These are phyloP conservation scores for Hippoglossus hippoglossus DNA, from an alignment of 2,797 vertebrate species.

Conservation along the genomic window DNA sequence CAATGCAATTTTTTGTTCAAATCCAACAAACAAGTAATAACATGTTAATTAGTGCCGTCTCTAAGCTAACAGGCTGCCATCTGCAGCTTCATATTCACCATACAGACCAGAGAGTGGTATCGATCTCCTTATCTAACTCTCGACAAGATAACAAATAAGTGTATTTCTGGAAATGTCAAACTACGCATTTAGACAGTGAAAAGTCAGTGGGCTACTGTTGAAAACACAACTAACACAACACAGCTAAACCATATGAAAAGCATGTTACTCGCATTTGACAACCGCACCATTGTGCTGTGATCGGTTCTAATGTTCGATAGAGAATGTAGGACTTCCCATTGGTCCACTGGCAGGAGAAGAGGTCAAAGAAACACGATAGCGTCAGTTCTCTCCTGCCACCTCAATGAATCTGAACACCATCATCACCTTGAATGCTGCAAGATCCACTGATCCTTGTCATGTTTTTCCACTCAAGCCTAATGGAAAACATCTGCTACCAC, in stretches of 20 bases:
- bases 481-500: conserved; percentile 18
- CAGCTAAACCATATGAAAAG: not conserved
- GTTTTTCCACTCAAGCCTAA: conserved; percentile 11
- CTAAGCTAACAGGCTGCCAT: not conserved
- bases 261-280: not conserved
- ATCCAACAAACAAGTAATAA: not conserved
- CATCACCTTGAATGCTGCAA: not conserved
- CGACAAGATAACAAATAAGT: not conserved
- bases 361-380: not conserved
- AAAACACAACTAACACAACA: not conserved
- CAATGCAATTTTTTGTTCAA: not conserved
- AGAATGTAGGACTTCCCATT: not conserved
- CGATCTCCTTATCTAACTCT: not conserved
- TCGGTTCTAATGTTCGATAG: not conserved
- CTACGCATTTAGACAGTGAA: not conserved
- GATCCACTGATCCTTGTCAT: conserved; percentile 6
- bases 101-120: not conserved
- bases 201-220: not conserved
- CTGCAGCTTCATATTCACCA: not conserved
- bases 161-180: not conserved
- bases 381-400: not conserved
- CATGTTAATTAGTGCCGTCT: not conserved
- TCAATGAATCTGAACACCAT: conserved; percentile 1
- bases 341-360: conserved; percentile 5
- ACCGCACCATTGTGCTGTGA: not conserved